These are phyloP conservation scores for Drepanosiphum platanoidis DNA, from an alignment of 2,888 invertebrate genomes.

Conservation along the genomic window DNA sequence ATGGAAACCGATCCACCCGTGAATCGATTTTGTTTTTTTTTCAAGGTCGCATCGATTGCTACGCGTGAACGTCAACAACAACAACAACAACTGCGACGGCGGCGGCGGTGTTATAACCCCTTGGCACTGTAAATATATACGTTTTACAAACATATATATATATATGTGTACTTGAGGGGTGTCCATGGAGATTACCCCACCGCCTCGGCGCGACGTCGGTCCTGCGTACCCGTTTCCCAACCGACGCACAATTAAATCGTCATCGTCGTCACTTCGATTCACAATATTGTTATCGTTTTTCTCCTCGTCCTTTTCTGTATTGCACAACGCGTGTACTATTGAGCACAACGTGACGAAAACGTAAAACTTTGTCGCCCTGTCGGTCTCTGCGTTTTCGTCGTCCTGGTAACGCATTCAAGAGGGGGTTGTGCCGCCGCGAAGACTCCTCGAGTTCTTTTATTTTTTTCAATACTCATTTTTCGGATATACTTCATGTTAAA, in stretches of 20 bases:
- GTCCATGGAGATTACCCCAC: neutral
- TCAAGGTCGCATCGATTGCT: conserved; percentile 24
- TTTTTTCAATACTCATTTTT: no score
- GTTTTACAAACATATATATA: neutral
- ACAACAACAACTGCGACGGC: conserved; percentile 7
- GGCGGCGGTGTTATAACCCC: neutral
- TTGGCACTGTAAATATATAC: neutral
- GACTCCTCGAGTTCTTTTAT: no score
- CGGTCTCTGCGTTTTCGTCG: no score
- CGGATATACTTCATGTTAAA: no score
- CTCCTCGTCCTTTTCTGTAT: neutral
- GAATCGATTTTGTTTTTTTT: conserved; percentile 42
- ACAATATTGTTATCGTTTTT: neutral
- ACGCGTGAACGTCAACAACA: neutral
- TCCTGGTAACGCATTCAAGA: no score
- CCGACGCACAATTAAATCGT: neutral
- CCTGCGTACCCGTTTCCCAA: neutral
- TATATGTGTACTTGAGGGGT: neutral
- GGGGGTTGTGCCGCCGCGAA: no score
- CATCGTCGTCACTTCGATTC: neutral
- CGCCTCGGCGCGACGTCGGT: neutral
- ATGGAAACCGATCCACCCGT: conserved; percentile 1
- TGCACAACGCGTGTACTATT: no score
- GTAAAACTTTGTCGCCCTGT: no score
- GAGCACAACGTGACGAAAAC: no score